Conservation (phyloP, 2,113 vertebrate species). For the Nanorana parkeri region DNA sequence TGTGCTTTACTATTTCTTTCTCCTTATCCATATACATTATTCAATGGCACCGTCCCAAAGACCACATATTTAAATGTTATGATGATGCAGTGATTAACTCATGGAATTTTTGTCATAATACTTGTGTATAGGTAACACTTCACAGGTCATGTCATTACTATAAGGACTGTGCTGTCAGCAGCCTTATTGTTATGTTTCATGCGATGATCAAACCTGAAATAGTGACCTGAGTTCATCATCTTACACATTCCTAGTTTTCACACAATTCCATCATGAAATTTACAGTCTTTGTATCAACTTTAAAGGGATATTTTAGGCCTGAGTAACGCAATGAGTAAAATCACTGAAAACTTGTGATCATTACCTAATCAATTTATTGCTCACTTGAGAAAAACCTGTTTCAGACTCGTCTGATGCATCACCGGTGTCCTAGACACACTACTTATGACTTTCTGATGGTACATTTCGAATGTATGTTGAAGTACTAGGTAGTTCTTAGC, state of each 20-base stretch:
- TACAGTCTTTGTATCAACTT: neutral
- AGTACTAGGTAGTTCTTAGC: neutral
- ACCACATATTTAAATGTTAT: no score
- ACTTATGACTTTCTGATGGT: neutral
- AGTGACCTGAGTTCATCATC: slow-evolving; percentile 1
- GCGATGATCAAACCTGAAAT: slow-evolving; percentile 3
- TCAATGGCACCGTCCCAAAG: no score
- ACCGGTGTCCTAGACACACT: neutral
- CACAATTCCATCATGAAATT: neutral
- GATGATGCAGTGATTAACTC: no score
- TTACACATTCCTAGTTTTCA: neutral
- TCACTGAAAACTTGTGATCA: slow-evolving; percentile 14
- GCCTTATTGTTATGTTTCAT: slow-evolving; percentile 5
- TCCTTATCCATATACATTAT: no score
- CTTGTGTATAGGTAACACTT: no score
- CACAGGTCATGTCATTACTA: no score
- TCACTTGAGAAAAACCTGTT: slow-evolving; percentile 15
- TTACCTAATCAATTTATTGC: slow-evolving; percentile 28
- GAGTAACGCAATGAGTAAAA: slow-evolving; percentile 11
- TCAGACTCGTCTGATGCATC: neutral
- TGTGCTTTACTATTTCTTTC: no score
- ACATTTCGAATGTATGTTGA: neutral
- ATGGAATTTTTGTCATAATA: no score
- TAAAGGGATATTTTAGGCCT: slow-evolving; percentile 23
- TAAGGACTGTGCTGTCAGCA: neutral